phyloP scores from a whole-genome alignment of 2,888 invertebrate genomes.

The Drosophila prolongata region DNA sequence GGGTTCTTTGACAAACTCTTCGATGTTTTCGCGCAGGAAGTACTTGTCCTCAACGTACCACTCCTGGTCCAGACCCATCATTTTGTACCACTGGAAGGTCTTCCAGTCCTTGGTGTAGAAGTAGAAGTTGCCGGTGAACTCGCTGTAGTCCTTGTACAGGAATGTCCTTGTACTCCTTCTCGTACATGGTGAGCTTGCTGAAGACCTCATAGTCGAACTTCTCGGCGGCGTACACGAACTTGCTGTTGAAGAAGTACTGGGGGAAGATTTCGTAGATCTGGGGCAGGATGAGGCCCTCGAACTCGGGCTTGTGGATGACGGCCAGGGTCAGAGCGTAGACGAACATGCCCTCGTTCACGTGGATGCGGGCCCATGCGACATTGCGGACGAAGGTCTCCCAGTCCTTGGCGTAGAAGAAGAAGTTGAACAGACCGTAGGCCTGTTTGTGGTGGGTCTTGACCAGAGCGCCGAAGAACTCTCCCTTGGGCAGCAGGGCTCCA shows the following conservation, averaged over 20 bases:
- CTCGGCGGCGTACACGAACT: conserved; percentile 89
- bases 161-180: conserved; percentile 85
- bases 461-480: conserved; percentile 86
- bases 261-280: conserved; percentile 92
- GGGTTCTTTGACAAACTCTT: conserved; percentile 64
- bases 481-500: conserved; percentile 86
- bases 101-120: conserved; percentile 80
- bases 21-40: conserved; percentile 73
- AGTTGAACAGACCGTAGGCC: conserved; percentile 87
- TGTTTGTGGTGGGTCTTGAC: conserved; percentile 85
- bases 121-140: conserved; percentile 61
- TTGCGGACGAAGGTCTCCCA: conserved; percentile 89
- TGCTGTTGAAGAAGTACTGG: conserved; percentile 90
- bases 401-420: conserved; percentile 89
- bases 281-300: conserved; percentile 88
- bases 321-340: conserved; percentile 89
- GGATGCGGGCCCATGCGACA: conserved; percentile 88
- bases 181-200: conserved; percentile 77
- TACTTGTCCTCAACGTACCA: conserved; percentile 73
- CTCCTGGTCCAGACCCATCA: conserved; percentile 77
- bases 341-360: conserved; percentile 90
- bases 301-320: conserved; percentile 88
- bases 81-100: conserved; percentile 80
- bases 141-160: conserved; percentile 75
- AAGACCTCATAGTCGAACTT: conserved; percentile 84